phyloP scores from a whole-genome alignment of 2,113 vertebrate species.

The Cynoglossus semilaevis region DNA sequence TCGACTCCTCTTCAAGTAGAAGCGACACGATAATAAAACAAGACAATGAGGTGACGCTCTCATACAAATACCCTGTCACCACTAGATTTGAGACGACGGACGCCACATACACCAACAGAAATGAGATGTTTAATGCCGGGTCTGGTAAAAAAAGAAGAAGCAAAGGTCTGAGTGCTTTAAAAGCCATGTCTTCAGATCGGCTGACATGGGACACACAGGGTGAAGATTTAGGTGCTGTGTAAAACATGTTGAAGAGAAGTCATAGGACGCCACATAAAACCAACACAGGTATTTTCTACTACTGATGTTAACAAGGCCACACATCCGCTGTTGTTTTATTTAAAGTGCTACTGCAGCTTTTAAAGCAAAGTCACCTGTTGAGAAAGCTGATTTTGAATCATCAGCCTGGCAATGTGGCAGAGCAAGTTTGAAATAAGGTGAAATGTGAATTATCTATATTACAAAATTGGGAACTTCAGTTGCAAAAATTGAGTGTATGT shows the following conservation, averaged over 20 bases:
- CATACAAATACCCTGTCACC: constrained; percentile 10
- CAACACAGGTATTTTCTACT: constrained; percentile 7
- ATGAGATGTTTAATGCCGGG: neutral
- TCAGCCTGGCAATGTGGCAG: constrained; percentile 15
- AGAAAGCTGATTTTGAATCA: constrained; percentile 13
- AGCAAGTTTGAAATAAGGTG: constrained; percentile 57
- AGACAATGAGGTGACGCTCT: constrained; percentile 11
- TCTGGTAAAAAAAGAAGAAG: constrained; percentile 7
- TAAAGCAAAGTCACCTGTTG: constrained; percentile 26
- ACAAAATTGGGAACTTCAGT: constrained; percentile 10
- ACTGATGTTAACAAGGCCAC: constrained; percentile 30
- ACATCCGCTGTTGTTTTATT: no score
- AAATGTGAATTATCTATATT: constrained; percentile 37
- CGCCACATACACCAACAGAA: constrained; percentile 5
- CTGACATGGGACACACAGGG: constrained; percentile 40
- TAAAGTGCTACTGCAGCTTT: constrained; percentile 26
- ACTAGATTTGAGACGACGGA: constrained; percentile 4
- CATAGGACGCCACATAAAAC: neutral
- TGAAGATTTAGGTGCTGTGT: neutral
- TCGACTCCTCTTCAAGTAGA: constrained; percentile 4
- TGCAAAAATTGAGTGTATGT: constrained; percentile 18
- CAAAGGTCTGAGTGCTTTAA: constrained; percentile 60
- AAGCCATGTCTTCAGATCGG: constrained; percentile 51
- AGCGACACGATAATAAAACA: constrained; percentile 9
- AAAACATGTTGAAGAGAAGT: constrained; percentile 11